These are phyloP conservation scores for Fragum sueziense DNA, from an alignment of 2,888 invertebrate genomes.

Conservation along the genomic window DNA sequence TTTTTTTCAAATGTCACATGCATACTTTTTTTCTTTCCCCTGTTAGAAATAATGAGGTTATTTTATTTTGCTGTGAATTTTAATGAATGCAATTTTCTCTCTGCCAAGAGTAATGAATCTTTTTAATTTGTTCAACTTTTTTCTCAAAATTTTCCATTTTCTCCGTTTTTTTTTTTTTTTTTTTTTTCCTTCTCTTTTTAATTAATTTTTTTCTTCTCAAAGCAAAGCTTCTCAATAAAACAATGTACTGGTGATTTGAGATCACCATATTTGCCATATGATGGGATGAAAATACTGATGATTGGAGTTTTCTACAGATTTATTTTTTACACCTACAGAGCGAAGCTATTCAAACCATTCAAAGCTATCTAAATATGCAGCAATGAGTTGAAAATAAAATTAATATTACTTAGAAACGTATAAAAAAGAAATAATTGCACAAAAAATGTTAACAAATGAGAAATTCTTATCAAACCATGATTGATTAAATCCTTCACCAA, in stretches of 20 bases:
- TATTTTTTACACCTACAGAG: neutral
- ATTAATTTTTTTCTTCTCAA: neutral
- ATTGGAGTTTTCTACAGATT: neutral
- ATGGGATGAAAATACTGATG: neutral
- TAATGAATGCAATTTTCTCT: too few relatives aligned
- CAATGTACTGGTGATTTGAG: neutral
- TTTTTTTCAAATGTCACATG: too few relatives aligned
- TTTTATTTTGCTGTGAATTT: too few relatives aligned
- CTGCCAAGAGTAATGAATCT: too few relatives aligned
- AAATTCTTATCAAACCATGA: neutral
- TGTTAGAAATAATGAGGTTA: too few relatives aligned
- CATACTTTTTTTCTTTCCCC: too few relatives aligned
- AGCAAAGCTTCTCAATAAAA: neutral
- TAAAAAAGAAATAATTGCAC: neutral
- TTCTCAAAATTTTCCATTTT: too few relatives aligned
- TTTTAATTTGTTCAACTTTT: too few relatives aligned
- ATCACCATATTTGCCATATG: neutral
- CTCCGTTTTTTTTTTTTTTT: too few relatives aligned
- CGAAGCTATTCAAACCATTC: neutral
- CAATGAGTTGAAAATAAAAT: neutral
- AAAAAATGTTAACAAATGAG: neutral
- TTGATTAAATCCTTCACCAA: neutral
- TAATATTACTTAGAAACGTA: neutral
- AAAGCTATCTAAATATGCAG: too few relatives aligned
- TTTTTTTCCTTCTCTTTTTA: too few relatives aligned